Conservation (phyloP, 1,140 invertebrate genomes). For the Dufourea novaeangliae region DNA sequence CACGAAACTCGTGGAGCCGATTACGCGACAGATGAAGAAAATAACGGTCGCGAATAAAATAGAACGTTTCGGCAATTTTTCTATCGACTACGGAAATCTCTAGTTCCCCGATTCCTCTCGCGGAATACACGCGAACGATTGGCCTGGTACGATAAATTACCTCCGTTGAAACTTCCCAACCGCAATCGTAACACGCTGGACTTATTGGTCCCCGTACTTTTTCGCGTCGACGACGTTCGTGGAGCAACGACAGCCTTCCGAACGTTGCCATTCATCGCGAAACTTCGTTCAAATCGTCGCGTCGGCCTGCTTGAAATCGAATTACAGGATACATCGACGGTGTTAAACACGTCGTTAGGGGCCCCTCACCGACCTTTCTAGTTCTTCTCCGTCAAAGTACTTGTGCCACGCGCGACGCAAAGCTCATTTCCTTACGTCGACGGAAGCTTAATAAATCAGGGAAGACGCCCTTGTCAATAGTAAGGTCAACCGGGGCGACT, state of each 20-base stretch:
- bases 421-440: constrained; percentile 57
- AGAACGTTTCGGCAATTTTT: not conserved
- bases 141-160: not conserved
- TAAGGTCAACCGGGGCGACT: constrained; percentile 67
- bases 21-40: not conserved
- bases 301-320: not conserved
- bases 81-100: not conserved
- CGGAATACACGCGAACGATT: not conserved
- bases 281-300: too few species aligned
- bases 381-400: constrained; percentile 17
- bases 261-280: too few species aligned
- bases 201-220: not conserved
- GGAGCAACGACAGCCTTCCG: not conserved
- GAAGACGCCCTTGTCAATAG: constrained; percentile 64
- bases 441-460: constrained; percentile 62
- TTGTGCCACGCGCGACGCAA: constrained; percentile 33
- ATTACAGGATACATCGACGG: not conserved
- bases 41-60: too few species aligned
- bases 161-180: not conserved
- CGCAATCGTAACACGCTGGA: not conserved
- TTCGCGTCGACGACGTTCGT: not conserved
- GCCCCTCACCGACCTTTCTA: not conserved
- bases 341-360: not conserved
- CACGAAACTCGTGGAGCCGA: not conserved
- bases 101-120: not conserved